A percentile compares a stretch with the other conserved stretches of the same genome.
Evolutionary conservation across 2,888 invertebrate genomes (phyloP).

Genomic region (Pilophorus perplexus): DNA sequence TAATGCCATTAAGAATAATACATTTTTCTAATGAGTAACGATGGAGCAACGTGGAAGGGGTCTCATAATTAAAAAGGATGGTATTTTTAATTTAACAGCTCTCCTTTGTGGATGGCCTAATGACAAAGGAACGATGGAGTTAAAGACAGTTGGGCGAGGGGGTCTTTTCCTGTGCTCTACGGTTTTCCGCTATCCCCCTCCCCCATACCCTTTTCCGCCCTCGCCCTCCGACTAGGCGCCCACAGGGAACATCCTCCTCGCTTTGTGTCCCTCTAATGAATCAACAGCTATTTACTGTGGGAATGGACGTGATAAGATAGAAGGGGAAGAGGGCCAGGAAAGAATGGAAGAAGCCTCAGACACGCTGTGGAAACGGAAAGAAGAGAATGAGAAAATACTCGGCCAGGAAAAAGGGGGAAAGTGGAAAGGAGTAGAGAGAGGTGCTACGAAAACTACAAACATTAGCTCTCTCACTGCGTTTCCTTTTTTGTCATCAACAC

Average conservation of each 20-base stretch:
- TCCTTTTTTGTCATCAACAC: too few species aligned
- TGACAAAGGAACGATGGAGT: slow-evolving; percentile 10
- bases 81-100: slow-evolving; percentile 36
- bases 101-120: slow-evolving; percentile 25
- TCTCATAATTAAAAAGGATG: slow-evolving; percentile 21
- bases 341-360: too few species aligned
- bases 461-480: too few species aligned
- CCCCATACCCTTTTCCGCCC: not conserved
- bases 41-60: not conserved
- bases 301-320: slow-evolving; percentile 18
- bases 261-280: slow-evolving; percentile 24
- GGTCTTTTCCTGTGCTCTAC: not conserved
- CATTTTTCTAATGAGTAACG: slow-evolving; percentile 12
- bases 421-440: too few species aligned
- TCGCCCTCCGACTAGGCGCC: not conserved
- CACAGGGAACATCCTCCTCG: not conserved
- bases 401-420: too few species aligned
- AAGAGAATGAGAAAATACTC: not conserved
- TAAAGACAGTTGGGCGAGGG: not conserved
- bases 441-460: too few species aligned
- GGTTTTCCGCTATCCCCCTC: not conserved
- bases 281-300: slow-evolving; percentile 26
- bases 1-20: slow-evolving; percentile 5
- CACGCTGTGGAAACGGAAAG: not conserved
- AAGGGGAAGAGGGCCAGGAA: not conserved